phyloP scores from a whole-genome alignment of 2,113 vertebrate species.

The Tragulus kanchil region DNA sequence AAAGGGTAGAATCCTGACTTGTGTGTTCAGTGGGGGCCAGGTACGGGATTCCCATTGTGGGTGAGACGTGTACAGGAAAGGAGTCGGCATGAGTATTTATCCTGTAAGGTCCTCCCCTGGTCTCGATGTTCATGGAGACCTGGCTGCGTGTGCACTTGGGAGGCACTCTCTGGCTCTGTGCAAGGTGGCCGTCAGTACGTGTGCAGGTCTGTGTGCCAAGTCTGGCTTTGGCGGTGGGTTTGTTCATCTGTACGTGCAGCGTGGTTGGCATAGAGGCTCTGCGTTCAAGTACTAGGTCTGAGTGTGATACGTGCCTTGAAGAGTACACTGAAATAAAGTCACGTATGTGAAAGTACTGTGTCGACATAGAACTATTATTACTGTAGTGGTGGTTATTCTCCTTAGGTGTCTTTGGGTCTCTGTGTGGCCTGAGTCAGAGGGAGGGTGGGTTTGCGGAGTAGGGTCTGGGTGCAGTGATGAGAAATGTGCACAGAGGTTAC shows the following conservation, averaged over 20 bases:
- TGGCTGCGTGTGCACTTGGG: not conserved
- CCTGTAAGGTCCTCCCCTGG: not conserved
- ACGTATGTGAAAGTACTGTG: not conserved
- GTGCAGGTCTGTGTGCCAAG: conserved; percentile 15
- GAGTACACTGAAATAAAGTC: conserved; percentile 28
- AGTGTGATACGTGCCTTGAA: not conserved
- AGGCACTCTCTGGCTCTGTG: not conserved
- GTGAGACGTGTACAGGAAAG: not conserved
- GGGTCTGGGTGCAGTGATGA: not conserved
- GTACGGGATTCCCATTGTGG: not conserved
- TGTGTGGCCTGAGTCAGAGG: not conserved
- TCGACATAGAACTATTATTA: not conserved
- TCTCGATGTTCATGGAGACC: not conserved
- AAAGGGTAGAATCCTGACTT: not conserved
- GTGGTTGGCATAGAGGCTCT: not conserved
- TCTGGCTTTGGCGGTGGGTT: not conserved
- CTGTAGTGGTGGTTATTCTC: not conserved
- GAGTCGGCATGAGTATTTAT: not conserved
- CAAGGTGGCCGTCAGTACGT: not conserved
- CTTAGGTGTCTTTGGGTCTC: not conserved
- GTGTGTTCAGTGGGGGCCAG: not conserved
- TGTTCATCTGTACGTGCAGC: not conserved
- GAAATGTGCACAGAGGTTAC: not conserved
- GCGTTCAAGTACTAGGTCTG: not conserved
- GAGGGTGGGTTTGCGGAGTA: not conserved